Evolutionary conservation across 2,113 vertebrate genomes (phyloP), one percentile per base, ranked within the genome.

Genomic region (Rhinopithecus roxellana): DNA sequence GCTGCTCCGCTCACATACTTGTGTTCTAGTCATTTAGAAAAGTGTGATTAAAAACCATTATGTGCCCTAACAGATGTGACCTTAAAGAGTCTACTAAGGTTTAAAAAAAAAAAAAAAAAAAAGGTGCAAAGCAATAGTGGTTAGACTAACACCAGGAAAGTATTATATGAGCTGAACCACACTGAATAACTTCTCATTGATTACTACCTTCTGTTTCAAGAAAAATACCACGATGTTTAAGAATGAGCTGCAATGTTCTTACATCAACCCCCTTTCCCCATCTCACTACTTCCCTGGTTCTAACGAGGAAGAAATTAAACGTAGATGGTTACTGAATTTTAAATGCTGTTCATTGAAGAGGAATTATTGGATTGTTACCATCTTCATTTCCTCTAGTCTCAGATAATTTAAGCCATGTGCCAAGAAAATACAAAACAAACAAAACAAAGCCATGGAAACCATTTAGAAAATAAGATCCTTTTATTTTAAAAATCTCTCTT

Each of bases 11-110:
- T 93, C 93, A 82, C 97, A 97, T 94, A 96, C 96, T 72, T 98
- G 82, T 59, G 82, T 97, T 98, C 84, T 96, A 90, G 94, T 97
- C 45, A 98, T 97, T 98, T 98, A 97, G 90, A 97, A 97, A 98
- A 97, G 57, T 98, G 98, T 98, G 98, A 98, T 99, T 98, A 99
- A 98, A 99, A 98, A 98, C 93, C 98, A 98, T 98, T 98, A 98
- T 22, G 96, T 98, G 98, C 98, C 98, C 98, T 3, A 97, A 50
- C 98, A 98, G 98, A 99, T 98, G 98, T 98, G 98, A 98, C 98
- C 98, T 98, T 97, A 97, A 97, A 97, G 97, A 93, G 18, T 91
- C 94, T 97, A 88, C 95, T 94, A 92, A 97, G n/a, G 80, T 97
- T 96, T 61, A 30, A 57, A 89, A 86, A 94, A 89, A 94, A 75